Evolutionary conservation across 2,888 invertebrate species (phyloP).

Genomic region (Panzeria rudis): DNA sequence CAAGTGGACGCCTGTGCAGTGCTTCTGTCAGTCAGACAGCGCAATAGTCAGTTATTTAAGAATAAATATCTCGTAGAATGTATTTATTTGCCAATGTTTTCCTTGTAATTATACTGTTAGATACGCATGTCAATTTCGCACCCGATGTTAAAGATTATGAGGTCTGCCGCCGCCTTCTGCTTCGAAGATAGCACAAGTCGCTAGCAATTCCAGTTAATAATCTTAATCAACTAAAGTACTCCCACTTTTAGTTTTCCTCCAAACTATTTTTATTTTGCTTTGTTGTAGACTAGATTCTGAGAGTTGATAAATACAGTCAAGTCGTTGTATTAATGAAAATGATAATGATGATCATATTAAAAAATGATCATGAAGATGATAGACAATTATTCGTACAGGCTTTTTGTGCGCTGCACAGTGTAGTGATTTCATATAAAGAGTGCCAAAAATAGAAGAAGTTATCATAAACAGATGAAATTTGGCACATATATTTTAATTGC

Average conservation of each 20-base stretch:
- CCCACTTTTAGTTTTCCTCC: constrained; percentile 59
- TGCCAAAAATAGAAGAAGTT: too few species aligned
- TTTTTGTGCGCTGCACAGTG: too few species aligned
- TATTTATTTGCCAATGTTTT: constrained; percentile 74
- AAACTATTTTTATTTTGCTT: constrained; percentile 22
- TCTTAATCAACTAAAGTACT: constrained; percentile 66
- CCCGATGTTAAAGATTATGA: constrained; percentile 68
- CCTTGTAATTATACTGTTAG: constrained; percentile 76
- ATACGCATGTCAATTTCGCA: constrained; percentile 75
- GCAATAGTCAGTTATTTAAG: neutral
- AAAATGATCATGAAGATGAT: constrained; percentile 43
- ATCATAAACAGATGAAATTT: too few species aligned
- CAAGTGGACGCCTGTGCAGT: constrained; percentile 5
- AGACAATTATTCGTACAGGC: constrained; percentile 42
- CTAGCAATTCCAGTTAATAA: constrained; percentile 66
- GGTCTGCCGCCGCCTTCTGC: constrained; percentile 68
- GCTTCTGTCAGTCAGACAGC: constrained; percentile 20
- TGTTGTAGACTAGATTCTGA: constrained; percentile 63
- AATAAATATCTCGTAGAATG: constrained; percentile 26
- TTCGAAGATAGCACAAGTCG: constrained; percentile 36
- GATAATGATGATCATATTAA: constrained; percentile 27
- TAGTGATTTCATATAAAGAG: too few species aligned
- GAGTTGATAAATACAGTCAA: constrained; percentile 64
- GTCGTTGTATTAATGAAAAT: constrained; percentile 52
- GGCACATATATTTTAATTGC: too few species aligned